Conservation (phyloP, 2,113 vertebrate genomes). For the Dicerorhinus sumatrensis region DNA sequence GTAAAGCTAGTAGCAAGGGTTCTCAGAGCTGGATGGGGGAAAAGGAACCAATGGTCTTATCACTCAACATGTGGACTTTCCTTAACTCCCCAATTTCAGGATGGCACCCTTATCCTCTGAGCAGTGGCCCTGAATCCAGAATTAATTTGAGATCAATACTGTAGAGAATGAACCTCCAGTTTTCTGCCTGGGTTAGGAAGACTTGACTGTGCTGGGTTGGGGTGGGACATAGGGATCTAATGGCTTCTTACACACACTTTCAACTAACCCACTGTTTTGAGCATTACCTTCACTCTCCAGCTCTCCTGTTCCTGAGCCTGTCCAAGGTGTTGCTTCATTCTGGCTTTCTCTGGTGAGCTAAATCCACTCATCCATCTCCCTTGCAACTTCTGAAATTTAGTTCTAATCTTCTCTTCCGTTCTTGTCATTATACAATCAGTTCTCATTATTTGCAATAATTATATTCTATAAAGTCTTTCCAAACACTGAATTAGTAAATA, state of each 20-base stretch:
- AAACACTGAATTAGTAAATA: not conserved
- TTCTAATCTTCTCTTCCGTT: slow-evolving; percentile 28
- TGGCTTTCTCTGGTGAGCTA: not conserved
- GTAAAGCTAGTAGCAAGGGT: not conserved
- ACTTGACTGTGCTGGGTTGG: not conserved
- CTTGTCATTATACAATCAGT: not conserved
- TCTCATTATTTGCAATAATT: not conserved
- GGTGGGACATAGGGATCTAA: not conserved
- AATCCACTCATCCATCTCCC: not conserved
- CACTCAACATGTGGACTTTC: not conserved
- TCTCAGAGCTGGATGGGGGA: not conserved
- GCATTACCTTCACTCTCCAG: not conserved
- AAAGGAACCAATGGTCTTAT: not conserved
- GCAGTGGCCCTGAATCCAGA: not conserved
- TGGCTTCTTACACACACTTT: not conserved
- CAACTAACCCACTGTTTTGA: not conserved
- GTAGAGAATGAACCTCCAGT: not conserved
- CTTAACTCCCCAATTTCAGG: not conserved
- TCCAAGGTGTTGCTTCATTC: not conserved
- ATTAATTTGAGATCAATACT: not conserved
- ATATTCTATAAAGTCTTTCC: not conserved
- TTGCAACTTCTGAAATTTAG: not conserved
- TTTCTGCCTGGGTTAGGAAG: not conserved
- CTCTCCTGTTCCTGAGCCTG: not conserved
- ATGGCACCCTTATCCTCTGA: not conserved